Evolutionary conservation across 2,888 invertebrate species (phyloP), one percentile per base, ranked within the genome.

Genomic region (Bellardia bayeri): DNA sequence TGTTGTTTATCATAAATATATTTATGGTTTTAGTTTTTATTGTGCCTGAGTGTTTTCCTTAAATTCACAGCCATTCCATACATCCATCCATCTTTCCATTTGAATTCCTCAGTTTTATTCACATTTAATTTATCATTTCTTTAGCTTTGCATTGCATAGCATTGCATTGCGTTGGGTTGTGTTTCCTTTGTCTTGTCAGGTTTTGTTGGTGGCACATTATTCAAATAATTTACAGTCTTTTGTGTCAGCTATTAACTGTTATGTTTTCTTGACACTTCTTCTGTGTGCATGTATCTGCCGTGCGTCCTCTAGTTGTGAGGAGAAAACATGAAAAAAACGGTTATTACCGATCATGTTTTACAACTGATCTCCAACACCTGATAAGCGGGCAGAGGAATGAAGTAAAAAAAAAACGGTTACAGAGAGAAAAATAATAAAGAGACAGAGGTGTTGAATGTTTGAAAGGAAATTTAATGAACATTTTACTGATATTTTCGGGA

Each of bases 211-310:
- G 82, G 85, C 80, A 81, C 74, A 87, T 82, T 85, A 85, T 82
- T 85, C 85, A 82, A 85, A 82, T 87, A 85, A 87, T 85, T 87
- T 82, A 82, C 66, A 78, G 71, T 75, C 82, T 85, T 87, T 85
- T 87, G 87, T 85, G 85, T 87, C 85, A 87, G 87, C 76, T 66
- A 81, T 87, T 85, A 85, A 87, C 85, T 85, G 85, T 87, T 87
- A 82, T 85, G 82, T 85, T 68, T 85, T 81, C 42, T 85, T 87
- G 87, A 82, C 87, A 87, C 87, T 87, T 87, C 76, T 66, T 75
- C 54, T 74, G 33, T 45, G 16, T 49, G 9, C 16, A 63, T 16
- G 42, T 58, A 42, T 64, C 66, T 63, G 74, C 49, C 37, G 54
- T 74, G 3, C 76, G 30, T 78, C 51, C 61, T 56, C 4, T 37